Conservation (phyloP, 2,113 vertebrate genomes). For the Martes martes region DNA sequence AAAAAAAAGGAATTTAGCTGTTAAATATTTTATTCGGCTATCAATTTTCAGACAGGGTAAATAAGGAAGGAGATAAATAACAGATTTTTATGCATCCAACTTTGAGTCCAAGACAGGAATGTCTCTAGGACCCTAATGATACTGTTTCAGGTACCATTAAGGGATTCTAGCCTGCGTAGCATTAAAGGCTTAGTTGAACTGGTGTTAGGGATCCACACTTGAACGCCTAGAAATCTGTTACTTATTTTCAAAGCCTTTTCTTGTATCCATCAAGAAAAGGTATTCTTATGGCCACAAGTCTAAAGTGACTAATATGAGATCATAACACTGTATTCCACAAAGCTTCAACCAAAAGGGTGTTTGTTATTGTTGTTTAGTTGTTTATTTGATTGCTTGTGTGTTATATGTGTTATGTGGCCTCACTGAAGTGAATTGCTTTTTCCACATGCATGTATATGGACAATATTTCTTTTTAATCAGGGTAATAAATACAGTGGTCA, state of each 20-base stretch:
- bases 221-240: background rate
- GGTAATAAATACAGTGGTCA: background rate
- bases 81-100: background rate
- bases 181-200: background rate
- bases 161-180: background rate
- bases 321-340: background rate
- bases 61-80: slow-evolving; percentile 34
- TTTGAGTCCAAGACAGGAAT: background rate
- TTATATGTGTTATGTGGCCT: background rate
- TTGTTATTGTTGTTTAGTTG: background rate
- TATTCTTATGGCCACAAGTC: background rate
- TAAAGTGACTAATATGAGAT: background rate
- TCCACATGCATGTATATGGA: background rate
- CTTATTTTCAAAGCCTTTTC: background rate
- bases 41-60: slow-evolving; percentile 25
- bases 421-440: background rate
- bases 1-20: slow-evolving; percentile 41
- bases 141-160: slow-evolving; percentile 7
- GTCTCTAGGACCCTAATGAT: background rate
- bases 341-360: background rate
- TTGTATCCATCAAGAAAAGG: background rate
- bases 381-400: background rate
- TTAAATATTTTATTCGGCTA: slow-evolving; percentile 50
- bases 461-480: background rate
- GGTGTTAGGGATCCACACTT: background rate